Conservation (phyloP, 1,140 invertebrate genomes). For the Drosophila neocordata region DNA sequence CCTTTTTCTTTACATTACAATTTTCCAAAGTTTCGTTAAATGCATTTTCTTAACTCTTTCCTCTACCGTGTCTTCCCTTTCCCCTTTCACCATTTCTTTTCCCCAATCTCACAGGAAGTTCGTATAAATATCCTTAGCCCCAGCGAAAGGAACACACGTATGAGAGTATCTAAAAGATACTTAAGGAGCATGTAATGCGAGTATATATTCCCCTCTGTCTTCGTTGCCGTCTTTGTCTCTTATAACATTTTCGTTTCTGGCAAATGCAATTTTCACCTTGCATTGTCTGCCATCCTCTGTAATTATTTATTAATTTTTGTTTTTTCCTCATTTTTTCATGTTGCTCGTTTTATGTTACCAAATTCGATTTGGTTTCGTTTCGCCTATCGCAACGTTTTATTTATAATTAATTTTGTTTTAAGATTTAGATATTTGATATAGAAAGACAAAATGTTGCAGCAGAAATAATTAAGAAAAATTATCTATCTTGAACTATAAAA, state of each 20-base stretch:
- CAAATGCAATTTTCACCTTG: conserved; percentile 71
- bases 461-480: not conserved
- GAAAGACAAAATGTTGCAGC: not conserved
- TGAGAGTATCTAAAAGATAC: conserved; percentile 49
- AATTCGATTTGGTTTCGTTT: conserved; percentile 35
- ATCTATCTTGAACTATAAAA: too few relatives aligned
- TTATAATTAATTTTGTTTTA: conserved; percentile 59
- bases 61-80: not conserved
- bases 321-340: conserved; percentile 22
- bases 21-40: conserved; percentile 56
- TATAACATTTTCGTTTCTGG: not conserved
- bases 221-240: not conserved
- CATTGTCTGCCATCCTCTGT: conserved; percentile 59
- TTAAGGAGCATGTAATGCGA: conserved; percentile 68
- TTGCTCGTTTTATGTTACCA: conserved; percentile 22
- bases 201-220: conserved; percentile 15
- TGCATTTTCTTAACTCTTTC: conserved; percentile 39
- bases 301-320: conserved; percentile 54
- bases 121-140: conserved; percentile 56
- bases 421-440: conserved; percentile 17
- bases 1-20: conserved; percentile 53
- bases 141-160: conserved; percentile 62
- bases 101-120: conserved; percentile 38
- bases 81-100: not conserved
- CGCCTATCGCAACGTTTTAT: conserved; percentile 27